These are phyloP conservation scores for Orthonyx spaldingii DNA, from an alignment of 2,113 vertebrate species.

Conservation along the genomic window DNA sequence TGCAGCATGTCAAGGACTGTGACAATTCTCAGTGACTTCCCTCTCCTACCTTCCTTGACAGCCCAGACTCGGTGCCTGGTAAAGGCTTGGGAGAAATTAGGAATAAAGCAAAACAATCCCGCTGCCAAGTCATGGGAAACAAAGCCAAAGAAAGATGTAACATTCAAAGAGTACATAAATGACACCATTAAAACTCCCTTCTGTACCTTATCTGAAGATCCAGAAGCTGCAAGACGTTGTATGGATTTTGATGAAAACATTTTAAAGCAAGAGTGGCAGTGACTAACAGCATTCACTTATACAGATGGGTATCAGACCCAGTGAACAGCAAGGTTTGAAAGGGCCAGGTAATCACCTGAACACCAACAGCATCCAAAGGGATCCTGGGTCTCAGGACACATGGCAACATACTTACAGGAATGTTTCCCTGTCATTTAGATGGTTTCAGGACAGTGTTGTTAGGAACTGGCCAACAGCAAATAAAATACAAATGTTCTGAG, in stretches of 20 bases:
- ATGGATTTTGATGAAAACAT: not conserved
- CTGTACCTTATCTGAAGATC: not conserved
- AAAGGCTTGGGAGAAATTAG: not conserved
- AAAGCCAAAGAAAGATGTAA: not conserved
- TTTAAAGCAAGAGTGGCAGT: not conserved
- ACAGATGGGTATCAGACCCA: not conserved
- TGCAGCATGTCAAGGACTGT: not conserved
- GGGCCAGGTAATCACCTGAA: not conserved
- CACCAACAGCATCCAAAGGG: not conserved
- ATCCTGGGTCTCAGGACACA: not conserved
- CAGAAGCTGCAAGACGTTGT: not conserved
- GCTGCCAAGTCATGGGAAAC: not conserved
- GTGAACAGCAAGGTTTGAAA: not conserved
- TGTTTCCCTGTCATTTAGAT: not conserved
- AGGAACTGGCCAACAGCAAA: not conserved
- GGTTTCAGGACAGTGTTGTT: not conserved
- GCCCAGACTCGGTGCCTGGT: not conserved
- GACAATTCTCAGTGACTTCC: not conserved
- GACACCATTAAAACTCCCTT: not conserved
- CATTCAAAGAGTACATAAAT: not conserved
- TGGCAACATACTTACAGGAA: not conserved
- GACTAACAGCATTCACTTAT: not conserved
- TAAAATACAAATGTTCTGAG: not conserved
- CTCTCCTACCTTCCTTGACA: not conserved
- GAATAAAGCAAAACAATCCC: not conserved